Conservation (phyloP, 2,797 vertebrate genomes). For the Taeniopygia guttata region DNA sequence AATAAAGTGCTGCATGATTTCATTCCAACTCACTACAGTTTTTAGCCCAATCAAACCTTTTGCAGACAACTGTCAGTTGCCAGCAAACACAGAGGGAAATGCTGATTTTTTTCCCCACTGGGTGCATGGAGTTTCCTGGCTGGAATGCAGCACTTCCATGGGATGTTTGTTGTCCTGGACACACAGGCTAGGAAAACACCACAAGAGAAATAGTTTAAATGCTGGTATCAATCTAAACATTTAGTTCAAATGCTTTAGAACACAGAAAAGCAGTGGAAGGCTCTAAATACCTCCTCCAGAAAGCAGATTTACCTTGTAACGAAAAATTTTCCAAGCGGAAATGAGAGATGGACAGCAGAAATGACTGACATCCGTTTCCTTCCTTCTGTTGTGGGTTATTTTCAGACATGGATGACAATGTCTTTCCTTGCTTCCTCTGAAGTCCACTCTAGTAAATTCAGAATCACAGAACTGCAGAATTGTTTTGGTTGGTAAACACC, state of each 20-base stretch:
- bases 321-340: not conserved
- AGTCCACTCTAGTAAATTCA: not conserved
- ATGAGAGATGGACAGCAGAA: not conserved
- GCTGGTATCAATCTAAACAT: not conserved
- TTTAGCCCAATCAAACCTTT: not conserved
- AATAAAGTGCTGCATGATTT: not conserved
- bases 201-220: not conserved
- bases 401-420: not conserved
- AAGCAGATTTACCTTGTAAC: not conserved
- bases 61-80: not conserved
- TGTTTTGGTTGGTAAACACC: not conserved
- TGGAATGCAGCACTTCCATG: not conserved
- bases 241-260: not conserved
- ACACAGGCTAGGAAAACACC: not conserved
- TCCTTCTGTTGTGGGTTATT: not conserved
- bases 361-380: not conserved
- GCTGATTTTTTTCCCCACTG: fast-evolving
- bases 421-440: not conserved
- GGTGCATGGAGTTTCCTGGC: not conserved
- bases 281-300: not conserved
- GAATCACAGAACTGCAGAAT: not conserved
- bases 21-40: not conserved
- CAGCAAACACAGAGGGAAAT: not conserved
- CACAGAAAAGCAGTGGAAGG: not conserved
- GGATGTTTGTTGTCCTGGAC: not conserved